Conservation (phyloP, 2,113 vertebrate genomes). For the Phylloscopus whistleri region DNA sequence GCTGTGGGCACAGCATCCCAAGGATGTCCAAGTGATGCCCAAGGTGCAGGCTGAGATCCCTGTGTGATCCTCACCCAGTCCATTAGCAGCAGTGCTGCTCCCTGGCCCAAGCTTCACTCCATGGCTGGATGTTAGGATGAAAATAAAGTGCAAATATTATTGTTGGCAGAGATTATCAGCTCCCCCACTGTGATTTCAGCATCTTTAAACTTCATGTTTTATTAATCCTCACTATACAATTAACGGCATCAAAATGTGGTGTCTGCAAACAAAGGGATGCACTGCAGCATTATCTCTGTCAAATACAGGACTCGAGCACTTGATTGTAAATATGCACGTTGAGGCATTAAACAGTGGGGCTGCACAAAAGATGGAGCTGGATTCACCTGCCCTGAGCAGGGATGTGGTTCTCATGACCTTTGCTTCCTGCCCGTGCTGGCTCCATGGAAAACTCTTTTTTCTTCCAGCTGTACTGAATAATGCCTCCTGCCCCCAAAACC, state of each 20-base stretch:
- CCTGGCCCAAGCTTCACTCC: neutral
- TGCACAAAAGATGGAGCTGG: neutral
- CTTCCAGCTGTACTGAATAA: neutral
- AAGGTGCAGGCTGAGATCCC: neutral
- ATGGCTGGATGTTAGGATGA: neutral
- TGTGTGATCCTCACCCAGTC: neutral
- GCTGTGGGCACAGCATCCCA: neutral
- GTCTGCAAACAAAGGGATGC: slow-evolving; percentile 33
- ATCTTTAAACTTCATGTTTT: slow-evolving; percentile 42
- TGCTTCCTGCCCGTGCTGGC: neutral
- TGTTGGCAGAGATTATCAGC: slow-evolving; percentile 20
- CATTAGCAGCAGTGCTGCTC: neutral
- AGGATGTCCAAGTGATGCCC: neutral
- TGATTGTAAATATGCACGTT: rapidly evolving
- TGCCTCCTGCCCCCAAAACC: neutral
- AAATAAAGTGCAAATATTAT: slow-evolving; percentile 42
- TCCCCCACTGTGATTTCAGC: slow-evolving; percentile 11
- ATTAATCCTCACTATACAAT: neutral
- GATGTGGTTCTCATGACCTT: neutral
- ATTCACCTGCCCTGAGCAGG: neutral
- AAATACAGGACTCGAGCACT: neutral
- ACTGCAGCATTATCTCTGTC: neutral
- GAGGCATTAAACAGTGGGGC: neutral
- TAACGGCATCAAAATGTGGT: neutral
- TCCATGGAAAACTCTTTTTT: neutral